Base-by-base conservation (phyloP, 2,888 invertebrate genomes). In the Coremacera marginata region DNA sequence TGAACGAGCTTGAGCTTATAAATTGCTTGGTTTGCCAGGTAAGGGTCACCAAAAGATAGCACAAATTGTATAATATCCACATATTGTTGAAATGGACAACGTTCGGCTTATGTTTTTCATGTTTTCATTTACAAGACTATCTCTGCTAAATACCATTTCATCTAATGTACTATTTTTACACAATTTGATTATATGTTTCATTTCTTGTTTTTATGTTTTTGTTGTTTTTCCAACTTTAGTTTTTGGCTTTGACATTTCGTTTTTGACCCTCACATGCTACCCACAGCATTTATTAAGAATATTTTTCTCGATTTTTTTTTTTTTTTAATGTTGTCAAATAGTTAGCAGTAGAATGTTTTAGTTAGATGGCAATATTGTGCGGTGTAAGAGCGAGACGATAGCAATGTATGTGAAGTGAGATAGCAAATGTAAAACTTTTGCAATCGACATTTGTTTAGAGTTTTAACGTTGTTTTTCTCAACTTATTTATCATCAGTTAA, bases 31-130 rank as follows among this genome's bases (percentile, higher is more conserved):
- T 82, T 78, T 79, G 62, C 65, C 80, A 81, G 82, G 82, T 81
- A 79, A 81, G 81, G 81, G 82, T 82, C 81, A 81, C 27, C 79
- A 80, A 80, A 79, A 79, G 81, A 81, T 81, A 80, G 78, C 78
- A 19, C 19, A 34, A 31, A 44, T 57, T 71, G 55, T 71, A 49
- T 62, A 63, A 27, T 62, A 51, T 31, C 34, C 7, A 31, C 57
- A 57, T 57, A 57, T 57, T 37, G 57, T 57, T 57, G 25, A 22
- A 55, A 7, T 22, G n/a, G 19, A 22, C 57, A 57, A 57, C 19
- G 55, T 37, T 37, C 37, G 37, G 5, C 37, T 37, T 37, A 37
- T 37, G 37, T 37, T 37, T 37, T 22, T 25, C 25, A 57, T 55
- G 55, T 55, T 19, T 22, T 57, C 25, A 19, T 22, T 57, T 57